Evolutionary conservation across 2,888 invertebrate species (phyloP).

Genomic region (Drosophila hamatofila): DNA sequence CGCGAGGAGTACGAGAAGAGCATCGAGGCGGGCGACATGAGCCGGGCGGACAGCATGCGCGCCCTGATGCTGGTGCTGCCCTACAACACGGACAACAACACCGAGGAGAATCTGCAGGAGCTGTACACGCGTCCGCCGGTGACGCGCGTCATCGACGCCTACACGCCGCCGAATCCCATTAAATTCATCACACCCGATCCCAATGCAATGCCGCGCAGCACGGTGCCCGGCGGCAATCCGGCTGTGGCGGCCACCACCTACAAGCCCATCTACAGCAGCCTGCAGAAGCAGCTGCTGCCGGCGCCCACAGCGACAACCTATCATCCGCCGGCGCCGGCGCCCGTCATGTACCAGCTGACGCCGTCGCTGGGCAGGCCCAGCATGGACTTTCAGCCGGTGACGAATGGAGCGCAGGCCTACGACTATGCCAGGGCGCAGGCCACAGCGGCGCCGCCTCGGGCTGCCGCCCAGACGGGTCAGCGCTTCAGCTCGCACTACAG

Average conservation of each 20-base stretch:
- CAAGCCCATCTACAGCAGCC: slow-evolving; percentile 83
- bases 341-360: slow-evolving; percentile 69
- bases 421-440: slow-evolving; percentile 26
- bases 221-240: slow-evolving; percentile 73
- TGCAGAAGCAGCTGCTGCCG: slow-evolving; percentile 53
- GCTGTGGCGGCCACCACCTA: slow-evolving; percentile 86
- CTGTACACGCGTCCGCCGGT: slow-evolving; percentile 84
- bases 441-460: not conserved
- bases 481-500: slow-evolving; percentile 86
- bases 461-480: slow-evolving; percentile 43
- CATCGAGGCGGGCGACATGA: slow-evolving; percentile 83
- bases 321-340: slow-evolving; percentile 73
- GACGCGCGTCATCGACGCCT: slow-evolving; percentile 83
- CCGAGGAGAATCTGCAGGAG: slow-evolving; percentile 84
- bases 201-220: slow-evolving; percentile 70
- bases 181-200: slow-evolving; percentile 81
- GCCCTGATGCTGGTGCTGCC: slow-evolving; percentile 85
- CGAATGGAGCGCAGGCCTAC: slow-evolving; percentile 43
- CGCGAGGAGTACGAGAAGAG: slow-evolving; percentile 85
- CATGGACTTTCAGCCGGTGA: slow-evolving; percentile 69
- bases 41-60: slow-evolving; percentile 84
- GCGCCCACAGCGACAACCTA: slow-evolving; percentile 78
- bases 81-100: slow-evolving; percentile 84
- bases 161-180: slow-evolving; percentile 79
- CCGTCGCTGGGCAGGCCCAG: slow-evolving; percentile 52